Base-by-base conservation (phyloP, 2,888 invertebrate species). In the Patella ulyssiponensis region DNA sequence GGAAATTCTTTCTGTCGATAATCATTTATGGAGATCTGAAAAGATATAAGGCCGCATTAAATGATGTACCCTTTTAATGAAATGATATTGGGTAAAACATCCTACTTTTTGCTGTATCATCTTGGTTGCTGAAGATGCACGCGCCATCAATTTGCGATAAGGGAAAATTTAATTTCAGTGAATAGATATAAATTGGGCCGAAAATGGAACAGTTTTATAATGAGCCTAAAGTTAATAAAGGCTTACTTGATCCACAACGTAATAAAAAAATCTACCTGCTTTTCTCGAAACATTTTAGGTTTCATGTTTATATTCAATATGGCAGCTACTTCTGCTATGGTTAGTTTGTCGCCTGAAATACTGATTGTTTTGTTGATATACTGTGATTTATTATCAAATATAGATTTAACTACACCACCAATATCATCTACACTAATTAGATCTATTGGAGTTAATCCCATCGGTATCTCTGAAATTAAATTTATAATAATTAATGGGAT, bases 1-100 rank as follows among this genome's bases (percentile, higher is more conserved):
- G 54, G 84, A 78, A 71, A 75, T 27, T 69, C 81, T 73, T 51
- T 74, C 64, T 33, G 79, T 71, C 77, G 74, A 81, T 86, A 90
- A 44, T 95, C 95, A 80, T 95, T 94, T 87, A 96, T 95, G 81
- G 95, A 94, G 82, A 97, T 93, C 91, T 95, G 92, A 77, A 94
- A 92, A 80, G 94, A 44, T 44, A 44, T 9, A 44, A 44, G 44
- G 9, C 9, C 44, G 9, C 44, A 44, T 44, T 9, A 44, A 44
- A 44, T 44, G 44, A 9, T 44, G 44, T 44, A 44, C 9, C 44
- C 2, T 33, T 4, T 33, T 44, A 44, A 4, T 5, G 9, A 44
- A 44, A 44, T 0, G 44, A 44, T 9, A 44, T 44, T 7, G 44
- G 44, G 44, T 9, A 9, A 9, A 44, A 44, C 44, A 9, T 9